Evolutionary conservation across 2,888 invertebrate species (phyloP), one percentile per base, ranked within the genome.

Genomic region (Hemaris fuciformis): DNA sequence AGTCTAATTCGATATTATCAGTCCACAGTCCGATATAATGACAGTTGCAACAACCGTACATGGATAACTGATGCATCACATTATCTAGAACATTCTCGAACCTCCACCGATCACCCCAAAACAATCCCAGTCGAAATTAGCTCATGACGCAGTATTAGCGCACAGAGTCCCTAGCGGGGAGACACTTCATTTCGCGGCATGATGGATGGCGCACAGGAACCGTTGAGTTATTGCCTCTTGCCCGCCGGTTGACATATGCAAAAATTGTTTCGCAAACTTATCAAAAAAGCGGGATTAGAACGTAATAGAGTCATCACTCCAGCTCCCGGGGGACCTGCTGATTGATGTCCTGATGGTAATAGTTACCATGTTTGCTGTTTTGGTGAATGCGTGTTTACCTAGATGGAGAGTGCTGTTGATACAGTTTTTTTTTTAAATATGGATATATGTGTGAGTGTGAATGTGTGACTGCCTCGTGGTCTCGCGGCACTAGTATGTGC

Each of bases 151-250:
- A n/a, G n/a, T n/a, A n/a, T n/a, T n/a, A n/a, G n/a, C n/a, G n/a
- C n/a, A n/a, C n/a, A n/a, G n/a, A 84, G 88, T 85, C 86, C 84
- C 79, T 82, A 78, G 76, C 79, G 75, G 63, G n/a, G 79, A 89
- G 91, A 90, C 91, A 91, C 88, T 87, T 91, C 85, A 91, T 90
- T n/a, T n/a, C 88, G 85, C 83, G 83, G 84, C 89, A 90, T 91
- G 91, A 91, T 89, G 84, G 89, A 91, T 91, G 75, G 83, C 82
- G 77, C 79, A 79, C 80, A 73, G 77, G 76, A 45, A 58, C 61
- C 73, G 74, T 75, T 90, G 88, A 91, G 81, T 84, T 88, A 92
- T 91, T 81, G 87, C 87, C 79, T 77, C 76, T 72, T 74, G 79
- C 84, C 70, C 71, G 68, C 66, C 80, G 77, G 87, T 89, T 89